Percentiles rank a stretch among this genome's conserved stretches.
Evolutionary conservation across 2,113 vertebrate genomes (phyloP).

Genomic region (Callopanchax toddi): DNA sequence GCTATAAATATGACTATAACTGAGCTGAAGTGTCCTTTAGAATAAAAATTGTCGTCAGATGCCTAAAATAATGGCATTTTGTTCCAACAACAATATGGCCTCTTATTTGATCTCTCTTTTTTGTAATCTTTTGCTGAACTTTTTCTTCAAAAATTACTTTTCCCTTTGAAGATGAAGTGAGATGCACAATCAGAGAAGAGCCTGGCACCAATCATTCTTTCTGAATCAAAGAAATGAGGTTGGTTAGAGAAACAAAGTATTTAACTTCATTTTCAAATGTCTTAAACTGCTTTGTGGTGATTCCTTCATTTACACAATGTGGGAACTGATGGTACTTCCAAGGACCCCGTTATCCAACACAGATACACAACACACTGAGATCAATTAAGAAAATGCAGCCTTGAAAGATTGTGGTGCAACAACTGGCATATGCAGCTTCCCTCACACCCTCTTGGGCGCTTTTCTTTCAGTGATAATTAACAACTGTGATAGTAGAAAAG

Average conservation of each 20-base stretch:
- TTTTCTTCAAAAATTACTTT: not conserved
- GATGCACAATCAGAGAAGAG: not conserved
- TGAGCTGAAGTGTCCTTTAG: too few species aligned
- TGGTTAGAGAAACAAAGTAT: not conserved
- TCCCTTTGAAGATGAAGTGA: not conserved
- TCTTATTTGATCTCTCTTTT: too few species aligned
- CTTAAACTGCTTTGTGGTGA: slow-evolving; percentile 8
- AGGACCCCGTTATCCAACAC: slow-evolving; percentile 13
- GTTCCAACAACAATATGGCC: too few species aligned
- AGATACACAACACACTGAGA: slow-evolving; percentile 27
- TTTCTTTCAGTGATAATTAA: slow-evolving; percentile 84
- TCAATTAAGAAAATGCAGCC: slow-evolving; percentile 48
- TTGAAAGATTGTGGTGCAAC: slow-evolving; percentile 48
- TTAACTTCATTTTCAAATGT: slow-evolving; percentile 15
- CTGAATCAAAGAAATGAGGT: not conserved
- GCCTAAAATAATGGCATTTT: too few species aligned
- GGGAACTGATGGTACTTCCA: slow-evolving; percentile 23
- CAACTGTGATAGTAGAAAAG: slow-evolving; percentile 73
- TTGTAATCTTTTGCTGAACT: too few species aligned
- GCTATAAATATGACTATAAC: too few species aligned
- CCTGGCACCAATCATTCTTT: not conserved
- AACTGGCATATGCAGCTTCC: slow-evolving; percentile 40
- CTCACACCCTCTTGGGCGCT: slow-evolving; percentile 76
- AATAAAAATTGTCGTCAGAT: too few species aligned
- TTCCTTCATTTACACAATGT: slow-evolving; percentile 25